Percentiles rank a stretch among this genome's conserved stretches.
Conservation (phyloP, 2,888 invertebrate species). For the Limnephilus auricula region DNA sequence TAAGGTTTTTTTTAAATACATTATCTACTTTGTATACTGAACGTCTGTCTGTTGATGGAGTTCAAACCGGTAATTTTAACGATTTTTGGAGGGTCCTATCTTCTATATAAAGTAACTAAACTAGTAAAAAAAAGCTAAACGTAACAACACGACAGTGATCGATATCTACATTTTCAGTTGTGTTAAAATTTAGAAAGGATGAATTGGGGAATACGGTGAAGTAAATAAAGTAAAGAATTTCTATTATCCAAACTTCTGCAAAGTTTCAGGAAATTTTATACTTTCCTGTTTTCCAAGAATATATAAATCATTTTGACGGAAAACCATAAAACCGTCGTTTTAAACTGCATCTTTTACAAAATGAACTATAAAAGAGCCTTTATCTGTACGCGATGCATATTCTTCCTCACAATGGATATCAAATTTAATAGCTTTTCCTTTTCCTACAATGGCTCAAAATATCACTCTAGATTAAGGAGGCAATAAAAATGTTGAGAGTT, state of each 20-base stretch:
- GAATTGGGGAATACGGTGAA: no score
- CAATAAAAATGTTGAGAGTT: background rate
- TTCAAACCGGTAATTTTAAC: no score
- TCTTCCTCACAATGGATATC: background rate
- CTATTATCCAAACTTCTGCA: background rate
- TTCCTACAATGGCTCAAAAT: background rate
- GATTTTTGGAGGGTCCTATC: no score
- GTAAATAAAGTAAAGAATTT: no score
- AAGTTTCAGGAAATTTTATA: background rate
- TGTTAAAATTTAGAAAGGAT: no score
- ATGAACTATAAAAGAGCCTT: background rate
- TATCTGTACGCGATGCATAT: background rate
- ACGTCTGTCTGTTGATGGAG: no score
- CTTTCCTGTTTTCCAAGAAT: background rate
- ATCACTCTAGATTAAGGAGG: background rate
- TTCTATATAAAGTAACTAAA: no score
- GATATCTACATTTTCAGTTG: no score
- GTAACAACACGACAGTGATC: no score
- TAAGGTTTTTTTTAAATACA: no score
- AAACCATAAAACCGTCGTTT: background rate
- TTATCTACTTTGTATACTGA: no score
- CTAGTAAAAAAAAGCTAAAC: no score
- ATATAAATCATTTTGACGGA: background rate
- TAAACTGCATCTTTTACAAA: background rate
- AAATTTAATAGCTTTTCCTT: background rate